These are phyloP conservation scores for Chaetogeoica ovagalla DNA, from an alignment of 2,888 invertebrate genomes.

Conservation along the genomic window DNA sequence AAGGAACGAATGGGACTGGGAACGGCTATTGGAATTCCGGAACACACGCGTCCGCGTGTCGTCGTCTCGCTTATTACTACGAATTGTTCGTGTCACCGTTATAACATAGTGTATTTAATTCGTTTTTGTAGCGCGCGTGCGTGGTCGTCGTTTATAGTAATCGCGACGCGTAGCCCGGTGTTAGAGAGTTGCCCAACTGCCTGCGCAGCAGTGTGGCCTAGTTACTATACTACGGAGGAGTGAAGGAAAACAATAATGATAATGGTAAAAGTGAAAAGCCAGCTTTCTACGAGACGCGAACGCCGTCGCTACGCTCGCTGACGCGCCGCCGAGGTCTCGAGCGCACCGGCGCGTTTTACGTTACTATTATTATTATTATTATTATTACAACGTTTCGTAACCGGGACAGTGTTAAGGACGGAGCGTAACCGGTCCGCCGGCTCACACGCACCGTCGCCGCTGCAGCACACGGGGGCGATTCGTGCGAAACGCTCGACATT, in stretches of 20 bases:
- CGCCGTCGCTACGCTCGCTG: background rate
- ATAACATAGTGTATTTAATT: too few relatives aligned
- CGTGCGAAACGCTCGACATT: constrained; percentile 49
- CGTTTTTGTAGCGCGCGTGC: too few relatives aligned
- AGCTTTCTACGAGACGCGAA: constrained; percentile 38
- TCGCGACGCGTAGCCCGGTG: too few relatives aligned
- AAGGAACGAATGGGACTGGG: too few relatives aligned
- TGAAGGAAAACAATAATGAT: too few relatives aligned
- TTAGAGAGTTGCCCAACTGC: constrained; percentile 45
- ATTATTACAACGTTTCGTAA: constrained; percentile 38
- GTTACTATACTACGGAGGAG: constrained; percentile 1
- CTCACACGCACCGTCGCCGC: background rate
- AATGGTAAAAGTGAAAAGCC: constrained; percentile 49
- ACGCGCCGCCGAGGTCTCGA: background rate
- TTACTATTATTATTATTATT: background rate
- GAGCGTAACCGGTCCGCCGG: constrained; percentile 22
- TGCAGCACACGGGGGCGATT: constrained; percentile 1
- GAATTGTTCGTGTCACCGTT: too few relatives aligned
- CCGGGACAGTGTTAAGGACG: constrained; percentile 51
- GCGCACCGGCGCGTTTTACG: background rate
- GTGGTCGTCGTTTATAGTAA: too few relatives aligned
- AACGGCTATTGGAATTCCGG: too few relatives aligned
- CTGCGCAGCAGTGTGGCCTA: constrained; percentile 11
- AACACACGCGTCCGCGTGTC: too few relatives aligned
- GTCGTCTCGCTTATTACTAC: too few relatives aligned